phyloP scores from a whole-genome alignment of 1,140 invertebrate genomes.

The Drosophila orosa region DNA sequence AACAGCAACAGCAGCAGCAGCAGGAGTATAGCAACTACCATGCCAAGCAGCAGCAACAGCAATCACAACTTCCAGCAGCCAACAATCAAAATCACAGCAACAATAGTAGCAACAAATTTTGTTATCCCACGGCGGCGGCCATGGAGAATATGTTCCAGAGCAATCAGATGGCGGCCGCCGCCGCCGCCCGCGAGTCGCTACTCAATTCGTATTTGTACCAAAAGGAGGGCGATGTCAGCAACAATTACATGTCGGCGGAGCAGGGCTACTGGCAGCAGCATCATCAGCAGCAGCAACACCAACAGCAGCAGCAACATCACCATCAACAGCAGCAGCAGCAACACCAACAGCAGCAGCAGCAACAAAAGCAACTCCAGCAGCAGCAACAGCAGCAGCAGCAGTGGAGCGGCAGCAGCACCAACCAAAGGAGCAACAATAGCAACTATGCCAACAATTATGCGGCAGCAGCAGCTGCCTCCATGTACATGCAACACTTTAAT shows the following conservation, averaged over 20 bases:
- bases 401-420: slow-evolving; percentile 33
- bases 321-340: slow-evolving; percentile 37
- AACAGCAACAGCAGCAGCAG: slow-evolving; percentile 23
- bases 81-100: slow-evolving; percentile 72
- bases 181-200: slow-evolving; percentile 53
- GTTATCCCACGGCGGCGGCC: slow-evolving; percentile 62
- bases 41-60: slow-evolving; percentile 38
- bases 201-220: slow-evolving; percentile 74
- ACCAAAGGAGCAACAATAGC: slow-evolving; percentile 36
- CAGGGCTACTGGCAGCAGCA: slow-evolving; percentile 71
- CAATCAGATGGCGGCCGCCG: slow-evolving; percentile 64
- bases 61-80: slow-evolving; percentile 50
- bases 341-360: slow-evolving; percentile 28
- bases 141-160: slow-evolving; percentile 78
- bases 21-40: slow-evolving; percentile 34
- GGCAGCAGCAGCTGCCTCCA: slow-evolving; percentile 68
- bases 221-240: slow-evolving; percentile 43
- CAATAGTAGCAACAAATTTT: slow-evolving; percentile 64
- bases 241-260: slow-evolving; percentile 61
- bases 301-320: slow-evolving; percentile 38
- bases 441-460: slow-evolving; percentile 72
- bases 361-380: slow-evolving; percentile 44
- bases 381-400: slow-evolving; percentile 36
- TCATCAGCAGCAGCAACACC: slow-evolving; percentile 57
- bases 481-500: slow-evolving; percentile 81